Percentiles rank a stretch among this genome's conserved stretches.
phyloP scores from a whole-genome alignment of 2,797 vertebrate genomes.

The Euphonia xanthogaster region DNA sequence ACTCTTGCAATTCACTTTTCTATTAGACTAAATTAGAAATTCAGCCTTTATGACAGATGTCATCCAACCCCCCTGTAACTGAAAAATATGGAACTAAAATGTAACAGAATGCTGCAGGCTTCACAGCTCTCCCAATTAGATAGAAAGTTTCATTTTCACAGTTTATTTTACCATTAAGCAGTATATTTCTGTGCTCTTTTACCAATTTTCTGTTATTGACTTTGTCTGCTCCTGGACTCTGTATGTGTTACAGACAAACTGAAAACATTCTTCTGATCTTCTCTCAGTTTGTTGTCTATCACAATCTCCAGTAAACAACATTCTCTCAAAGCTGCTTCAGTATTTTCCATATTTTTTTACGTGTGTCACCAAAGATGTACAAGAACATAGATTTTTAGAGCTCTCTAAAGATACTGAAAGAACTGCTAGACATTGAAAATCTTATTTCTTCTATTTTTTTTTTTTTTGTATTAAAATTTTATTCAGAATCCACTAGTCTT shows the following conservation, averaged over 20 bases:
- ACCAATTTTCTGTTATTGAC: not conserved
- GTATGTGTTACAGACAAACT: not conserved
- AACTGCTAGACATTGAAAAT: not conserved
- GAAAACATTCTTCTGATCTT: not conserved
- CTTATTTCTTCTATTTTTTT: not conserved
- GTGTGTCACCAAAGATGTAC: not conserved
- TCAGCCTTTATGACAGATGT: constrained; percentile 1
- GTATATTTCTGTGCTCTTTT: not conserved
- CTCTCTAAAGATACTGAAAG: not conserved
- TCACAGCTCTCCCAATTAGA: not conserved
- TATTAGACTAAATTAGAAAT: constrained; percentile 16
- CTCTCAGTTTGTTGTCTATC: not conserved
- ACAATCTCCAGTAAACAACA: not conserved
- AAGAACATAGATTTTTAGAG: not conserved
- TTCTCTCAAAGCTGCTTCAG: not conserved
- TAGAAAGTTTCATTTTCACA: not conserved
- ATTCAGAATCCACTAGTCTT: not conserved
- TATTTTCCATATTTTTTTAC: not conserved
- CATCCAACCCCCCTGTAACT: not conserved
- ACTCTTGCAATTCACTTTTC: not conserved
- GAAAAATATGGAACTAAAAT: not conserved
- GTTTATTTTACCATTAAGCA: not conserved
- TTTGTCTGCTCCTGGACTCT: not conserved
- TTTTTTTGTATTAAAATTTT: not conserved
- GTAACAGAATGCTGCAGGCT: not conserved